Percentiles rank a stretch among this genome's conserved stretches.
Conservation (phyloP, 2,113 vertebrate genomes). For the Pedionomus torquatus region DNA sequence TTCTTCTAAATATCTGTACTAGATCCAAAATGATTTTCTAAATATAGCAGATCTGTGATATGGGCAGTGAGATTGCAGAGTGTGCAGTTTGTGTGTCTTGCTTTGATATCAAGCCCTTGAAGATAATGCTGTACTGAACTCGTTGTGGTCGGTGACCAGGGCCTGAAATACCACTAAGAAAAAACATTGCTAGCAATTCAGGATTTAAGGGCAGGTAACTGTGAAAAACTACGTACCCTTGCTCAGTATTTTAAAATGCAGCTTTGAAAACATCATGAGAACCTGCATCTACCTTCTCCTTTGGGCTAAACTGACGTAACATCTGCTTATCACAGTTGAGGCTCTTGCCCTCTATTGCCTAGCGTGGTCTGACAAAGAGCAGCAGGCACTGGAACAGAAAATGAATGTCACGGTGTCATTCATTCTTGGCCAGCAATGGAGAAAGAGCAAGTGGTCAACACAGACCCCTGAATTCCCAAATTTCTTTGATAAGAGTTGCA, state of each 20-base stretch:
- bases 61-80: neutral
- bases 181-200: neutral
- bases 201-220: neutral
- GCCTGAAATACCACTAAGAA: neutral
- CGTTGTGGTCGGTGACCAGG: fast-evolving
- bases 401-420: neutral
- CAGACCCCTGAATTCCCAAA: neutral
- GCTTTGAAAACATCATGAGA: neutral
- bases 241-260: neutral
- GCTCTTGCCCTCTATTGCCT: neutral
- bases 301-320: neutral
- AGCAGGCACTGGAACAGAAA: neutral
- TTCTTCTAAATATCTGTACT: neutral
- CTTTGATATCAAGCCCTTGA: neutral
- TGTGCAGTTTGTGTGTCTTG: neutral
- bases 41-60: fast-evolving
- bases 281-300: neutral
- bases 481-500: neutral
- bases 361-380: neutral
- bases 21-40: neutral
- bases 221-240: neutral
- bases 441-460: neutral
- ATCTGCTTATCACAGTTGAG: neutral
- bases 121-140: neutral
- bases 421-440: fast-evolving